Evolutionary conservation across 2,888 invertebrate species (phyloP), one percentile per base, ranked within the genome.

Genomic region (Lordiphosa andalusiaca): DNA sequence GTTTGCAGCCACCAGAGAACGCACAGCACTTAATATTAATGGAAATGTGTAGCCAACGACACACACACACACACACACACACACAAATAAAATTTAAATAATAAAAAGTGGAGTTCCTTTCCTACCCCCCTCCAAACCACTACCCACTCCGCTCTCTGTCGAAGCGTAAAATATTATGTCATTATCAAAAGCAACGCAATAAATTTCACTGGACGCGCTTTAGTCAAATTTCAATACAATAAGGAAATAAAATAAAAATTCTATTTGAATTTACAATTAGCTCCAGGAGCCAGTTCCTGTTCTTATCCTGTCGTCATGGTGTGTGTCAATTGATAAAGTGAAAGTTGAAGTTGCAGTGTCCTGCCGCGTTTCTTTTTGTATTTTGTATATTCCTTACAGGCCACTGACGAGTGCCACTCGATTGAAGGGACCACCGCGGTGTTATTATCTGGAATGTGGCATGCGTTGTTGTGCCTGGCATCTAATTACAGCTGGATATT

Each of bases 151-250:
- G 41, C 62, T 36, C 63, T 67, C 70, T 74, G 81, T 73, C 84
- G 84, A 85, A 84, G 86, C 84, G 86, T 85, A 71, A 85, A 85
- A 85, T 82, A 85, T 85, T 85, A 81, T 80, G 74, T 84, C 86
- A 84, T 86, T 85, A 86, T 85, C 82, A 85, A 76, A 56, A 56
- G 73, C 63, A 71, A 75, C 69, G 82, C 82, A 77, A 82, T 82
- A 83, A 81, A 83, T 75, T 68, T 64, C 58, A 16, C 63, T 77
- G 64, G 77, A 56, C 69, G 69, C 72, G 68, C 70, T 51, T 67
- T 72, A 83, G 69, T 77, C 83, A 70, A 70, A 70, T 80, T 82
- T 80, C 80, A 72, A 69, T 62, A 55, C 63, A 70, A 62, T 52
- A 47, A 50, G 33, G 38, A 54, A 60, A 57, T 42, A 53, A 67